These are phyloP conservation scores for Heliangelus exortis DNA, from an alignment of 2,797 vertebrate species.

Conservation along the genomic window DNA sequence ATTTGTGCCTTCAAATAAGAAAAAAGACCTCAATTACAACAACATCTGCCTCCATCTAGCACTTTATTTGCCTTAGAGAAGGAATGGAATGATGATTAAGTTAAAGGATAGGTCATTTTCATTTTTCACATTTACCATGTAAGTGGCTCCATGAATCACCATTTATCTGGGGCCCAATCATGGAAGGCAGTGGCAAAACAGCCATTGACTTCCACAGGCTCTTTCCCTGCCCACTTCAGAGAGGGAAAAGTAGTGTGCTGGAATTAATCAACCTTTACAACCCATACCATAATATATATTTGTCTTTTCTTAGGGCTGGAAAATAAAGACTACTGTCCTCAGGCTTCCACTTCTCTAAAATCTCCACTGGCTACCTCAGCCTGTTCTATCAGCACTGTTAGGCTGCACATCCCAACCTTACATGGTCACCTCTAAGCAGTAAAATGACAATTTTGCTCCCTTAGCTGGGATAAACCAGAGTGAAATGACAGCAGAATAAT, in stretches of 20 bases:
- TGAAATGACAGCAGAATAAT: background rate
- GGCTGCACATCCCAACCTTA: background rate
- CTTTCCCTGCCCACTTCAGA: background rate
- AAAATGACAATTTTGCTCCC: background rate
- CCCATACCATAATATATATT: background rate
- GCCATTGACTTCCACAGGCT: background rate
- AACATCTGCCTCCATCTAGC: constrained; percentile 27
- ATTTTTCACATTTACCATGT: constrained; percentile 10
- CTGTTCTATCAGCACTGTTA: rapidly evolving
- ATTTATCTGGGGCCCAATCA: background rate
- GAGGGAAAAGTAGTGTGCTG: background rate
- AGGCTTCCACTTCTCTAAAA: background rate
- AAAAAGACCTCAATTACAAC: constrained; percentile 30
- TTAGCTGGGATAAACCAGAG: background rate
- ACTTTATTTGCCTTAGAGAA: constrained; percentile 29
- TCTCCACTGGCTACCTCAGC: background rate
- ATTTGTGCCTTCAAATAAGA: constrained; percentile 20
- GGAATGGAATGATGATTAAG: constrained; percentile 35
- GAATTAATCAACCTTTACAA: background rate
- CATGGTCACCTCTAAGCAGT: background rate
- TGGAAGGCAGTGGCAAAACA: background rate
- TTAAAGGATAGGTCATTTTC: constrained; percentile 32
- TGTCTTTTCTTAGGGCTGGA: background rate
- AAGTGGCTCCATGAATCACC: constrained; percentile 23
- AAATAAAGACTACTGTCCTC: background rate